These are phyloP conservation scores for Lepus americanus DNA, from an alignment of 2,113 vertebrate genomes.

Conservation along the genomic window DNA sequence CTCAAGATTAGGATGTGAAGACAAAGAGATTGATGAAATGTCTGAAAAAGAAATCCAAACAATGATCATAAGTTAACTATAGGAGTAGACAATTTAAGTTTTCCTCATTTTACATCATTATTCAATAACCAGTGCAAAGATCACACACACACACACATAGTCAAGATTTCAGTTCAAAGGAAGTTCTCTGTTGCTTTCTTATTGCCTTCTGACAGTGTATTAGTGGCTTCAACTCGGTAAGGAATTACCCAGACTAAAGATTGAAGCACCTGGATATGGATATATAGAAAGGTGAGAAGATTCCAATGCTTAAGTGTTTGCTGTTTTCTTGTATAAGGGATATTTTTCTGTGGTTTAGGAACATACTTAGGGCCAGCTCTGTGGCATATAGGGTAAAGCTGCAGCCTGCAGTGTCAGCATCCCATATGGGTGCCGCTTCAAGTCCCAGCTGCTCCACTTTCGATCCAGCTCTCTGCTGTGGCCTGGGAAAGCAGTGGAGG, in stretches of 20 bases:
- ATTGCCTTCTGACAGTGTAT: background rate
- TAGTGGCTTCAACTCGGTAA: rapidly evolving
- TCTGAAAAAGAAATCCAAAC: no score
- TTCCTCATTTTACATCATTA: background rate
- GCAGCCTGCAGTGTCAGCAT: no score
- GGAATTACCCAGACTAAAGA: background rate
- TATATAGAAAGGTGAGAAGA: rapidly evolving
- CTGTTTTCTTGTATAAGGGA: background rate
- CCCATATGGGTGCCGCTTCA: no score
- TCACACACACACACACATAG: background rate
- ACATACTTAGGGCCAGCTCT: no score
- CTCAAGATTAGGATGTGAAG: no score
- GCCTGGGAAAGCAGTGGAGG: no score
- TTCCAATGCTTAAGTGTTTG: background rate
- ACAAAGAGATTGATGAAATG: no score
- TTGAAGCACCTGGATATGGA: background rate
- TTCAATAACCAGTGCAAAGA: background rate
- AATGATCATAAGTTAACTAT: no score
- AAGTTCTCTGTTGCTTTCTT: background rate
- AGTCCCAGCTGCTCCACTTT: no score
- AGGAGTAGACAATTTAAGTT: background rate
- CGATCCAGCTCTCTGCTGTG: no score
- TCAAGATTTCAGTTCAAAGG: background rate
- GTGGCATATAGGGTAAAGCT: no score
- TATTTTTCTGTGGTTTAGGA: background rate